Evolutionary conservation across 1,140 invertebrate genomes (phyloP).

Genomic region (Papilio xuthus): DNA sequence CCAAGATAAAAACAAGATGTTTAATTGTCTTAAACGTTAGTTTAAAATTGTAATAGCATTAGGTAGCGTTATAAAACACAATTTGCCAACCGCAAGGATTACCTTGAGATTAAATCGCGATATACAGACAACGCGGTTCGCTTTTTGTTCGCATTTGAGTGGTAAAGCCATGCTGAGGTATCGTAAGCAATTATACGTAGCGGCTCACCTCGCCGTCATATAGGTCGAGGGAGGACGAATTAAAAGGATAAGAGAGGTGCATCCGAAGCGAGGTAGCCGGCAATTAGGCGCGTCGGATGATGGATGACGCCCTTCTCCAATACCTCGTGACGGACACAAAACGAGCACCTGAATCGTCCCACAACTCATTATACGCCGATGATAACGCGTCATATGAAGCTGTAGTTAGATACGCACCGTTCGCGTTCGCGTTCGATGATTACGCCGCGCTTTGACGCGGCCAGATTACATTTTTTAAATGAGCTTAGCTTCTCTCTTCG

Average conservation of each 20-base stretch:
- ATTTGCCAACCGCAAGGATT: slow-evolving; percentile 28
- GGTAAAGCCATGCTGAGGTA: slow-evolving; percentile 51
- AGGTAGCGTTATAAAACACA: slow-evolving; percentile 21
- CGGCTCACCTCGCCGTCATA: slow-evolving; percentile 51
- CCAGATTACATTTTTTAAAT: slow-evolving; percentile 63
- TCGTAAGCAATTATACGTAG: slow-evolving; percentile 61
- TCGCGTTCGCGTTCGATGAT: slow-evolving; percentile 49
- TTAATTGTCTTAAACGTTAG: slow-evolving; percentile 24
- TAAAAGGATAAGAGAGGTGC: slow-evolving; percentile 71
- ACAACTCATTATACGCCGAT: slow-evolving; percentile 77
- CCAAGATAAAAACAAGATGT: neutral
- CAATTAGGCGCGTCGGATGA: slow-evolving; percentile 75
- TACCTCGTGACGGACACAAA: slow-evolving; percentile 70
- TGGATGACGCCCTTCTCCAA: slow-evolving; percentile 67
- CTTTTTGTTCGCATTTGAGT: slow-evolving; percentile 49
- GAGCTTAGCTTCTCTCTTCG: slow-evolving; percentile 40
- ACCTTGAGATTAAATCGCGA: slow-evolving; percentile 39
- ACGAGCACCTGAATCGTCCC: slow-evolving; percentile 62
- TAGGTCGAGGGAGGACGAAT: slow-evolving; percentile 70
- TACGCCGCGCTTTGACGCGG: slow-evolving; percentile 52
- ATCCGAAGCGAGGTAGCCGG: slow-evolving; percentile 74
- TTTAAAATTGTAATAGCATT: slow-evolving; percentile 6
- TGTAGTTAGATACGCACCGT: slow-evolving; percentile 70
- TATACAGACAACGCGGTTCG: slow-evolving; percentile 39
- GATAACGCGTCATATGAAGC: slow-evolving; percentile 72